Conservation (phyloP, 2,888 invertebrate genomes). For the Neoscelio sp. region DNA sequence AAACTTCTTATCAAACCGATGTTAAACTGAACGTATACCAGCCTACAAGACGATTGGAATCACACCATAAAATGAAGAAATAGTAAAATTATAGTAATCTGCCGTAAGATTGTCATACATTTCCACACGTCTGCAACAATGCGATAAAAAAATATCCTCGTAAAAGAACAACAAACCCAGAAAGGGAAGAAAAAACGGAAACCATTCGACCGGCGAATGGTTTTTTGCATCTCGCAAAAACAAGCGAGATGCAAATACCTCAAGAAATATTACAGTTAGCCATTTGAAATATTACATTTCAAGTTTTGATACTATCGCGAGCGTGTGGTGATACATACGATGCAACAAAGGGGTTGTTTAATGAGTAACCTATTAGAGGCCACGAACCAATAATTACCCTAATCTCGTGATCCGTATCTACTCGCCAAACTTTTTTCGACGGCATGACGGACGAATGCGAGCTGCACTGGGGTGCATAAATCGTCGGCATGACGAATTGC, state of each 20-base stretch:
- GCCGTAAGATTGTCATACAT: background rate
- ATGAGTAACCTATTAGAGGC: constrained; percentile 51
- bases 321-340: constrained; percentile 39
- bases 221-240: background rate
- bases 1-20: background rate
- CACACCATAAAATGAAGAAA: background rate
- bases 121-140: background rate
- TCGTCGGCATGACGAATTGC: constrained; percentile 75
- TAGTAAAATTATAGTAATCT: constrained; percentile 2
- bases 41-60: background rate
- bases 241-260: constrained; percentile 7
- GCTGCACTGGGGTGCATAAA: constrained; percentile 74
- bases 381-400: constrained; percentile 47
- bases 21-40: background rate
- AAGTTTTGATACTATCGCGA: constrained; percentile 31
- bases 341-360: constrained; percentile 42
- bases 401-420: constrained; percentile 61
- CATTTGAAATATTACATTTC: constrained; percentile 24
- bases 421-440: constrained; percentile 34
- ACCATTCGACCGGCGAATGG: background rate
- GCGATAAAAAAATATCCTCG: background rate
- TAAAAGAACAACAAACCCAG: background rate
- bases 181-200: background rate
- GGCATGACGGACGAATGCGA: constrained; percentile 50
- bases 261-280: constrained; percentile 9